Evolutionary conservation across 2,113 vertebrate genomes (phyloP).

Genomic region (Clarias magur): DNA sequence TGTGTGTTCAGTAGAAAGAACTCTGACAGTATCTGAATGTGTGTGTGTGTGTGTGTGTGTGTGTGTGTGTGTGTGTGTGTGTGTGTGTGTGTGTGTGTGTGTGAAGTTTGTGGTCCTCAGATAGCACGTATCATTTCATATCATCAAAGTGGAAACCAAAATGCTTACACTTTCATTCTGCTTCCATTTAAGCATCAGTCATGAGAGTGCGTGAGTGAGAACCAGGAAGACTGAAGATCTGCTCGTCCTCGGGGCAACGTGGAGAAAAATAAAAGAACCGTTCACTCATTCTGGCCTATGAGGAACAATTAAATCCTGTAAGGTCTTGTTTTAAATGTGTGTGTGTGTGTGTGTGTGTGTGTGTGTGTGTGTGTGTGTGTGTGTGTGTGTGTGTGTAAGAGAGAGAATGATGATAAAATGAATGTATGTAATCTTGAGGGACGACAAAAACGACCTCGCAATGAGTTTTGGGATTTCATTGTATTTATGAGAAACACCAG

Average conservation of each 20-base stretch:
- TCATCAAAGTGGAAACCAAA: neutral
- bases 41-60: conserved; percentile 9
- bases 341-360: neutral
- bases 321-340: neutral
- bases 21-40: neutral
- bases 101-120: neutral
- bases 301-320: neutral
- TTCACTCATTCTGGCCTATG: neutral
- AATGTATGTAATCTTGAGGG: neutral
- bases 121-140: neutral
- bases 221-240: neutral
- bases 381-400: neutral
- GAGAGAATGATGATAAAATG: neutral
- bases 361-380: neutral
- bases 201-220: neutral
- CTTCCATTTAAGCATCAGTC: neutral
- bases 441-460: neutral
- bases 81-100: neutral
- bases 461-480: neutral
- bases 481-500: neutral
- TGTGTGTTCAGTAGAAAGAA: neutral
- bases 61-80: neutral
- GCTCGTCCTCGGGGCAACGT: neutral
- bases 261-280: neutral
- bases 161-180: neutral